Conservation (phyloP, 2,888 invertebrate genomes). For the Ophion slaviceki region DNA sequence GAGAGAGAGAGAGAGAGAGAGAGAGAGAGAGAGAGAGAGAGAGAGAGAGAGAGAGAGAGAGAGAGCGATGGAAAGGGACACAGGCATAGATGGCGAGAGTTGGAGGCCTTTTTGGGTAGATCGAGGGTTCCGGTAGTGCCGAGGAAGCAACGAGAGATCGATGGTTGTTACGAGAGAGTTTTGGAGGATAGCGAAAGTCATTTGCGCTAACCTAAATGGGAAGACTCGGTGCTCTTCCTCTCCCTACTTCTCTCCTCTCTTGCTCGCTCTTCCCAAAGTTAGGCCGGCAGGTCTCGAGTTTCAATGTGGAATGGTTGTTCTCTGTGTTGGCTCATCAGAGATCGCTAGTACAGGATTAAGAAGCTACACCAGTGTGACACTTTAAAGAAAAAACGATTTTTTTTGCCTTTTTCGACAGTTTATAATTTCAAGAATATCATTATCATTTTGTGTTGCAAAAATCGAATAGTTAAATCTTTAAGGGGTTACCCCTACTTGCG, state of each 20-base stretch:
- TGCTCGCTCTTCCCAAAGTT: not conserved
- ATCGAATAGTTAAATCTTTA: too few species aligned
- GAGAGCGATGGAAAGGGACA: not conserved
- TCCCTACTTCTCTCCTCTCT: not conserved
- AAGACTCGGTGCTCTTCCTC: not conserved
- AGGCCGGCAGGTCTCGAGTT: slow-evolving; percentile 4
- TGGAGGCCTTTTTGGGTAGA: slow-evolving; percentile 26
- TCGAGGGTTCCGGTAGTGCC: not conserved
- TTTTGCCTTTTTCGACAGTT: too few species aligned
- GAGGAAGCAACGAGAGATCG: slow-evolving; percentile 27
- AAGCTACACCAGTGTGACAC: too few species aligned
- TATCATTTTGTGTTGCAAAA: too few species aligned
- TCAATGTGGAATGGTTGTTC: not conserved
- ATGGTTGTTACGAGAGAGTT: slow-evolving; percentile 24
- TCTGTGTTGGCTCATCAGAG: not conserved
- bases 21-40: slow-evolving; percentile 5
- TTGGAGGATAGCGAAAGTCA: slow-evolving; percentile 36
- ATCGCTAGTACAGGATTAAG: slow-evolving; percentile 9
- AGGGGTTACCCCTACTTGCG: too few species aligned
- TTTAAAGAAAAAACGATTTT: too few species aligned
- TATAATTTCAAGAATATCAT: too few species aligned
- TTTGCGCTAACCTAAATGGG: slow-evolving; percentile 40
- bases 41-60: not conserved
- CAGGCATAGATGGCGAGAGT: not conserved
- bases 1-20: not conserved